These are phyloP conservation scores for Plemyria rubiginata DNA, from an alignment of 2,888 invertebrate genomes.

Conservation along the genomic window DNA sequence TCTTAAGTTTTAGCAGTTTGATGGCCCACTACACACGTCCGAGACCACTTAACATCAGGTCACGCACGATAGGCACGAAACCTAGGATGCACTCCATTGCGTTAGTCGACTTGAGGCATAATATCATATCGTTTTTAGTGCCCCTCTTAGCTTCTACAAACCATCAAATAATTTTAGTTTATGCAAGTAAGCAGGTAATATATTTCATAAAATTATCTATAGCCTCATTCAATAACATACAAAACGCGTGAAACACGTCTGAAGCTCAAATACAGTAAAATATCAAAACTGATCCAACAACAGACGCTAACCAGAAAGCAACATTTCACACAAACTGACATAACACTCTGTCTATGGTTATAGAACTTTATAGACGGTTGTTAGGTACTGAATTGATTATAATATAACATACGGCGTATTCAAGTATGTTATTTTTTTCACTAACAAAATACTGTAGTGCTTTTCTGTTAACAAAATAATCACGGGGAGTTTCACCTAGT, in stretches of 20 bases:
- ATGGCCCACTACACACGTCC: too few species aligned
- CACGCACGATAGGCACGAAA: too few species aligned
- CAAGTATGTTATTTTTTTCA: neutral
- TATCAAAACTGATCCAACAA: slow-evolving; percentile 13
- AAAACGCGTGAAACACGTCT: slow-evolving; percentile 1
- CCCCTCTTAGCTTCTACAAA: too few species aligned
- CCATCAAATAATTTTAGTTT: too few species aligned
- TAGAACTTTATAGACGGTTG: slow-evolving; percentile 2
- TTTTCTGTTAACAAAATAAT: too few species aligned
- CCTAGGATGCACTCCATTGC: too few species aligned
- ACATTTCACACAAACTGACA: slow-evolving; percentile 18
- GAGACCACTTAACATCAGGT: too few species aligned
- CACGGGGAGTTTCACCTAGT: too few species aligned
- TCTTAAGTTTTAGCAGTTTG: too few species aligned
- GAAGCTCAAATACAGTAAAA: slow-evolving; percentile 23
- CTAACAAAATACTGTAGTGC: too few species aligned
- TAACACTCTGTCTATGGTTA: slow-evolving; percentile 8
- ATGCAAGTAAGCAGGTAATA: neutral
- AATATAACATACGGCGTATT: neutral
- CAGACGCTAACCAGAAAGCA: slow-evolving; percentile 13
- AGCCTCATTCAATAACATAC: slow-evolving; percentile 3
- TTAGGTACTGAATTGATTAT: neutral
- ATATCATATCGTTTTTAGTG: too few species aligned
- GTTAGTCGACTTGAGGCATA: too few species aligned
- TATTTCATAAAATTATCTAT: neutral